Conservation (phyloP, 1,140 invertebrate genomes). For the Drosophila seguyi region DNA sequence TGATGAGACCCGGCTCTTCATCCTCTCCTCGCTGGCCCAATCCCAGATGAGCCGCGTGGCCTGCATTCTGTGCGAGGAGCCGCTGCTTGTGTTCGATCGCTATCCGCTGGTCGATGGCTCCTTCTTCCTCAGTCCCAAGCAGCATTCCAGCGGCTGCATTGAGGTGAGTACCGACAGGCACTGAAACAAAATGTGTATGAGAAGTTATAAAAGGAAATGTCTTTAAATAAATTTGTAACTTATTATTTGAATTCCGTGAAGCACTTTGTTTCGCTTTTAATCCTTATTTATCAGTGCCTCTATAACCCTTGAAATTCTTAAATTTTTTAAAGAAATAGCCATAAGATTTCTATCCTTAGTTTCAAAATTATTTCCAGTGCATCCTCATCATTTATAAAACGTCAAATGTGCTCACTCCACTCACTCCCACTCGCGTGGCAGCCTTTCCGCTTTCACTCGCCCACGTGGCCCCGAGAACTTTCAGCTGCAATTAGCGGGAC, state of each 20-base stretch:
- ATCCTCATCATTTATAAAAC: slow-evolving; percentile 68
- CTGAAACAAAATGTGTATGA: not conserved
- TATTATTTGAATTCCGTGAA: no score
- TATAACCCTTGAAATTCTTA: no score
- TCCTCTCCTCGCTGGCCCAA: slow-evolving; percentile 94
- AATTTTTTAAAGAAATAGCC: not conserved
- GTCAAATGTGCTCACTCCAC: slow-evolving; percentile 49
- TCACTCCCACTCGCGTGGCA: slow-evolving; percentile 18
- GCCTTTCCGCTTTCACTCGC: slow-evolving; percentile 50
- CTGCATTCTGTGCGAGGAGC: slow-evolving; percentile 95
- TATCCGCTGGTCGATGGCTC: slow-evolving; percentile 99
- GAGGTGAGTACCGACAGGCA: slow-evolving; percentile 87
- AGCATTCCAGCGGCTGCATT: slow-evolving; percentile 93
- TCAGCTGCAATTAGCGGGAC: slow-evolving; percentile 57
- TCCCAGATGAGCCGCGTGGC: slow-evolving; percentile 92
- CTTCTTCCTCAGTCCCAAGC: slow-evolving; percentile 97
- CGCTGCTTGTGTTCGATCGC: slow-evolving; percentile 96
- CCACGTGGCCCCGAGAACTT: slow-evolving; percentile 54
- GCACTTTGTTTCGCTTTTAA: no score
- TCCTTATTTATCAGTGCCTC: no score
- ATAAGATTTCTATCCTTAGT: accelerated
- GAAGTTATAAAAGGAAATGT: not conserved
- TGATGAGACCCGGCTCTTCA: slow-evolving; percentile 97
- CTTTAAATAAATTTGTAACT: no score
- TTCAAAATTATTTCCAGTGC: not conserved